phyloP scores from a whole-genome alignment of 2,888 invertebrate genomes.

The Scotopteryx bipunctaria region DNA sequence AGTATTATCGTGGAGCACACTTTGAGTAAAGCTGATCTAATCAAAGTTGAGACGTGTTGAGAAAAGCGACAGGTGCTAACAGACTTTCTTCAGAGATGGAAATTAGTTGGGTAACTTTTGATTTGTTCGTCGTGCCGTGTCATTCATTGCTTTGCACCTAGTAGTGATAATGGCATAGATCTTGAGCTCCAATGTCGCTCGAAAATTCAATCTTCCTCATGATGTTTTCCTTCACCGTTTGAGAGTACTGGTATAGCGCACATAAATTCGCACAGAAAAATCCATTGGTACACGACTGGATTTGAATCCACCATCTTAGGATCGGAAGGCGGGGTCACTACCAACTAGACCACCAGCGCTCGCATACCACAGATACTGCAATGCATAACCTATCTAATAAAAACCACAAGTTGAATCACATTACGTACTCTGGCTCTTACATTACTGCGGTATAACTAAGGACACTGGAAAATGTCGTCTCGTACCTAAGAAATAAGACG shows the following conservation, averaged over 20 bases:
- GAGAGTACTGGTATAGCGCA: too few relatives aligned
- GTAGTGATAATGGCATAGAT: too few relatives aligned
- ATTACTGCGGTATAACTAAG: conserved; percentile 8
- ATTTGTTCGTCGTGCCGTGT: not conserved
- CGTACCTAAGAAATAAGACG: not conserved
- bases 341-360: too few relatives aligned
- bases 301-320: too few relatives aligned
- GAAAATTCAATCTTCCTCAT: too few relatives aligned
- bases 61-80: not conserved
- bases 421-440: conserved; percentile 10
- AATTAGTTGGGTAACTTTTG: not conserved
- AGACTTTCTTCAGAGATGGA: not conserved
- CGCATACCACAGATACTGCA: not conserved
- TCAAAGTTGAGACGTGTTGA: not conserved
- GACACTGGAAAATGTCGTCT: conserved; percentile 4
- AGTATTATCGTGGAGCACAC: too few relatives aligned
- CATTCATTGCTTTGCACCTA: not conserved
- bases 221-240: too few relatives aligned
- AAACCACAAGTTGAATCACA: conserved; percentile 12
- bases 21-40: too few relatives aligned
- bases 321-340: too few relatives aligned
- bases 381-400: not conserved
- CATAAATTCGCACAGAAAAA: too few relatives aligned
- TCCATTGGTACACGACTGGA: too few relatives aligned
- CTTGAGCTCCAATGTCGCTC: too few relatives aligned